Conservation (phyloP, 2,888 invertebrate genomes). For the Oegoconia quadripuncta region DNA sequence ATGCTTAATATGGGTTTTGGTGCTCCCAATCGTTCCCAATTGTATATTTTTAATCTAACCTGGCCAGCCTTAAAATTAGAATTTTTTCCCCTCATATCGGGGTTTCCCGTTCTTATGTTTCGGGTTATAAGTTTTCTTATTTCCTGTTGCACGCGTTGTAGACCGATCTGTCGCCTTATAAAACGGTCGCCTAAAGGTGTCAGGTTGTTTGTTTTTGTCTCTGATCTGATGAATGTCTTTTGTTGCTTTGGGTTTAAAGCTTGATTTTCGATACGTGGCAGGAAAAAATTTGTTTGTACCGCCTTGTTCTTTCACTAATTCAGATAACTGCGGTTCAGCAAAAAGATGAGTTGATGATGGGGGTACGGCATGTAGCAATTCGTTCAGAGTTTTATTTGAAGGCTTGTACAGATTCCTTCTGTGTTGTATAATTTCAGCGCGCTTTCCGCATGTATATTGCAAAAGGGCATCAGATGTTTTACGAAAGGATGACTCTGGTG, state of each 20-base stretch:
- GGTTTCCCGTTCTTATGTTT: too few species aligned
- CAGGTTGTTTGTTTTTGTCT: too few species aligned
- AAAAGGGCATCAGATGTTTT: slow-evolving; percentile 12
- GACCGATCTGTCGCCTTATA: background rate
- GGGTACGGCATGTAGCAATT: slow-evolving; percentile 17
- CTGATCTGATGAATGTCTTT: too few species aligned
- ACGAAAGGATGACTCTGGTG: slow-evolving; percentile 4
- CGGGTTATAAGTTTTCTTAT: background rate
- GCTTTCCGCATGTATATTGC: slow-evolving; percentile 16
- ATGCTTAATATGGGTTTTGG: background rate
- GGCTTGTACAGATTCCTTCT: slow-evolving; percentile 11
- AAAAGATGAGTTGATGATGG: slow-evolving; percentile 20
- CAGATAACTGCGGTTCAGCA: slow-evolving; percentile 13
- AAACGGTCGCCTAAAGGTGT: background rate
- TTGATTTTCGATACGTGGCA: background rate
- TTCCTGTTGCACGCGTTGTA: background rate
- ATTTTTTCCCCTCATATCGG: too few species aligned
- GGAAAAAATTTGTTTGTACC: slow-evolving; percentile 18
- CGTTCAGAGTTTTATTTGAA: slow-evolving; percentile 14
- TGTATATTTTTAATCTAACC: too few species aligned
- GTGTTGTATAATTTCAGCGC: slow-evolving; percentile 10
- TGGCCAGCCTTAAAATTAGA: too few species aligned
- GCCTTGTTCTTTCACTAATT: slow-evolving; percentile 18
- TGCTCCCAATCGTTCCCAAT: background rate
- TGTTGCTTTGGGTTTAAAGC: too few species aligned